A percentile compares a stretch with the other conserved stretches of the same genome.
Evolutionary conservation across 2,888 invertebrate species (phyloP).

Genomic region (Clanis bilineata): DNA sequence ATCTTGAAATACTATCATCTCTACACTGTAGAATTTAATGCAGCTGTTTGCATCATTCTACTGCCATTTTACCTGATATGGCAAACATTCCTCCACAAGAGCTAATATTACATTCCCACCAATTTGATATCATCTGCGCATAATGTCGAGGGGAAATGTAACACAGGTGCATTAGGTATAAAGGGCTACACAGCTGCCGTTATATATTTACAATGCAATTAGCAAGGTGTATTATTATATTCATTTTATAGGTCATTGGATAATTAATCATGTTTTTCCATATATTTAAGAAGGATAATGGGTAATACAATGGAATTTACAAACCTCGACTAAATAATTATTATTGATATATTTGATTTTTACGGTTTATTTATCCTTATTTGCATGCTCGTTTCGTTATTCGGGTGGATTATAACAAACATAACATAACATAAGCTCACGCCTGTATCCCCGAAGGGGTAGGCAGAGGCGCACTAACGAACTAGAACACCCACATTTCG

Average conservation of each 20-base stretch:
- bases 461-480: too few species aligned
- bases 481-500: too few species aligned
- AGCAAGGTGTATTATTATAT: not conserved
- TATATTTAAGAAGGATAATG: too few species aligned
- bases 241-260: not conserved
- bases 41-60: not conserved
- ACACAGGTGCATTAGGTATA: not conserved
- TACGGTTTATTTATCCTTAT: too few species aligned
- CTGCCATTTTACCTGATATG: not conserved
- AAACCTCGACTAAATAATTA: not conserved
- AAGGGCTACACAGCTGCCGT: not conserved
- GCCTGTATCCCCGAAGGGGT: too few species aligned
- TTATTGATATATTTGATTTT: too few species aligned
- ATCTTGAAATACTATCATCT: not conserved
- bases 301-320: not conserved
- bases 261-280: not conserved
- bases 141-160: not conserved
- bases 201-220: not conserved
- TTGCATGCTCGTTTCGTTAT: too few species aligned
- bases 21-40: not conserved
- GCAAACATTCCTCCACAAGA: not conserved
- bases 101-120: slow-evolving; percentile 4
- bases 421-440: too few species aligned
- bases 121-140: slow-evolving; percentile 2
- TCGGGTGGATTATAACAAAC: too few species aligned